Evolutionary conservation across 2,888 invertebrate genomes (phyloP).

Genomic region (Athalia circularis): DNA sequence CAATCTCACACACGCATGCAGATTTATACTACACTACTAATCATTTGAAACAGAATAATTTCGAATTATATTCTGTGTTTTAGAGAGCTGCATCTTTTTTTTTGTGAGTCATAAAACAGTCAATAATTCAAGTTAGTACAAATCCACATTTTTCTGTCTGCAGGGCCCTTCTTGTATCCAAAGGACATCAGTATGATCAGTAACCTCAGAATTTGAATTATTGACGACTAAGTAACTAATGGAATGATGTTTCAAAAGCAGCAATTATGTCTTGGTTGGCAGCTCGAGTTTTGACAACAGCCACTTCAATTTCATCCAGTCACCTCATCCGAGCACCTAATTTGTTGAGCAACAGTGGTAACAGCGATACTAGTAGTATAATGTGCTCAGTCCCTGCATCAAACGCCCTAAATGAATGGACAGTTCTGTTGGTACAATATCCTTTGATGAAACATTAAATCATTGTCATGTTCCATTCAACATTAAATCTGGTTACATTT

Average conservation of each 20-base stretch:
- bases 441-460: conserved; percentile 8
- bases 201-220: not conserved
- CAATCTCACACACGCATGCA: not conserved
- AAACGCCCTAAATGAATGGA: not conserved
- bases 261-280: conserved; percentile 13
- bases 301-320: not conserved
- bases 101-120: too few relatives aligned
- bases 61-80: not conserved
- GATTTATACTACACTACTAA: not conserved
- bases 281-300: conserved; percentile 4
- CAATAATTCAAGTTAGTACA: not conserved
- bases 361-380: not conserved
- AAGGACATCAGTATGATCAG: conserved; percentile 13
- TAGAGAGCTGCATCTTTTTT: not conserved
- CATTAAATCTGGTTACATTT: not conserved
- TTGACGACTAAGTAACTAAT: conserved; percentile 1
- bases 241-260: conserved; percentile 12
- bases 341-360: conserved; percentile 1
- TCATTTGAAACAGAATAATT: not conserved
- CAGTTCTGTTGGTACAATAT: not conserved
- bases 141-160: not conserved
- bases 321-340: not conserved
- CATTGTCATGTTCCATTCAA: conserved; percentile 3
- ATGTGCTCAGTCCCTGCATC: not conserved
- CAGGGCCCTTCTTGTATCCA: not conserved